A percentile compares a stretch with the other conserved stretches of the same genome.
Conservation (phyloP, 2,888 invertebrate genomes). For the Gryllus longicercus region DNA sequence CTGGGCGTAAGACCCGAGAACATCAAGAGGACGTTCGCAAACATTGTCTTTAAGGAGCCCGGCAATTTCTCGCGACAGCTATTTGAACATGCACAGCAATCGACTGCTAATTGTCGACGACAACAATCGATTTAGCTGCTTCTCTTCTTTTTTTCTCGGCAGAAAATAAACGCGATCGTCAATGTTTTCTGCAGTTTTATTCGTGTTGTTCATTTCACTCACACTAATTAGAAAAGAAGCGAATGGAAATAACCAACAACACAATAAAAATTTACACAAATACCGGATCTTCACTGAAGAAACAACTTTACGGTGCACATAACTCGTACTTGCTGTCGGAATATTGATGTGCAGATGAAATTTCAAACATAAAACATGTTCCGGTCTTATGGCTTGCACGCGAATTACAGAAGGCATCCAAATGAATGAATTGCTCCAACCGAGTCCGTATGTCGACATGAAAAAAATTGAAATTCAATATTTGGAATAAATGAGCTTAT, state of each 20-base stretch:
- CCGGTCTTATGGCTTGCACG: not conserved
- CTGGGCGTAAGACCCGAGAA: constrained; percentile 17
- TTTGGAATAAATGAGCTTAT: constrained; percentile 17
- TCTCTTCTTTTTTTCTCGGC: not conserved
- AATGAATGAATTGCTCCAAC: not conserved
- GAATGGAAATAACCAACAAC: not conserved
- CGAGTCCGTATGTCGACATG: not conserved
- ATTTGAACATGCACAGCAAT: not conserved
- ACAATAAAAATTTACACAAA: not conserved
- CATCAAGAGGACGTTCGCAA: not conserved
- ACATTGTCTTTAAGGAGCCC: constrained; percentile 1
- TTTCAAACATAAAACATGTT: not conserved
- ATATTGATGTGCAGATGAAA: not conserved
- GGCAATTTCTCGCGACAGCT: not conserved
- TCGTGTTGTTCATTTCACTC: not conserved
- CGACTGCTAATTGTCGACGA: not conserved
- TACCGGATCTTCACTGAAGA: not conserved
- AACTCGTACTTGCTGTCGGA: not conserved
- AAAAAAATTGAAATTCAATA: not conserved
- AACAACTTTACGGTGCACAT: not conserved
- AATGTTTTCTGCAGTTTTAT: not conserved
- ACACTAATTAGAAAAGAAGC: not conserved
- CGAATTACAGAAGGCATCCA: not conserved
- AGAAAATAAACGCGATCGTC: not conserved
- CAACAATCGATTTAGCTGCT: not conserved